These are phyloP conservation scores for Equus przewalskii DNA, from an alignment of 2,113 vertebrate genomes.

Conservation along the genomic window DNA sequence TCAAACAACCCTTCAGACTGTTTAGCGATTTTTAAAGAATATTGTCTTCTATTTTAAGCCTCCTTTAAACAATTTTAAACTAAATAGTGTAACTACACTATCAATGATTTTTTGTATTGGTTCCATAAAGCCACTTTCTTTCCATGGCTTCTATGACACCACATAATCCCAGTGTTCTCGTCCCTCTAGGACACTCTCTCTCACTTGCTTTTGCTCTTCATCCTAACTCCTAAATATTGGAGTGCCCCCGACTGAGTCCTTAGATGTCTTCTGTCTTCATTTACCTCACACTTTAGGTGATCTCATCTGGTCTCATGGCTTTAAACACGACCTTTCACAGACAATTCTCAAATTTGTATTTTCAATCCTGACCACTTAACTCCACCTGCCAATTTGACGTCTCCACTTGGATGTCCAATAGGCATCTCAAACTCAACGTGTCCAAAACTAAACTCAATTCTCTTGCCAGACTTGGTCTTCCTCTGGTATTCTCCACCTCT, in stretches of 20 bases:
- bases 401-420: neutral
- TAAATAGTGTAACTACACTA: neutral
- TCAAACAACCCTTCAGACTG: neutral
- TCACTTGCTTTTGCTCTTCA: neutral
- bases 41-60: constrained; percentile 9
- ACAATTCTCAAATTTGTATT: neutral
- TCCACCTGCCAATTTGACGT: neutral
- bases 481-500: neutral
- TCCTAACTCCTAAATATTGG: neutral
- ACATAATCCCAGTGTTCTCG: neutral
- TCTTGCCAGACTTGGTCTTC: neutral
- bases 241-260: neutral
- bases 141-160: neutral
- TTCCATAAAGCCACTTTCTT: neutral
- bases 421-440: neutral
- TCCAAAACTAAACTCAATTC: neutral
- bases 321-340: neutral
- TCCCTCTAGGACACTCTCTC: neutral
- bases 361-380: neutral
- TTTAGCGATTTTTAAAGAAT: neutral
- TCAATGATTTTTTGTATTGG: neutral
- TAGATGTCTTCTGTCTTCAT: neutral
- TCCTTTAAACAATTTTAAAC: constrained; percentile 24
- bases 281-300: neutral
- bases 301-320: neutral